These are phyloP conservation scores for Drosophila nigritarsus DNA, from an alignment of 2,888 invertebrate genomes.

Conservation along the genomic window DNA sequence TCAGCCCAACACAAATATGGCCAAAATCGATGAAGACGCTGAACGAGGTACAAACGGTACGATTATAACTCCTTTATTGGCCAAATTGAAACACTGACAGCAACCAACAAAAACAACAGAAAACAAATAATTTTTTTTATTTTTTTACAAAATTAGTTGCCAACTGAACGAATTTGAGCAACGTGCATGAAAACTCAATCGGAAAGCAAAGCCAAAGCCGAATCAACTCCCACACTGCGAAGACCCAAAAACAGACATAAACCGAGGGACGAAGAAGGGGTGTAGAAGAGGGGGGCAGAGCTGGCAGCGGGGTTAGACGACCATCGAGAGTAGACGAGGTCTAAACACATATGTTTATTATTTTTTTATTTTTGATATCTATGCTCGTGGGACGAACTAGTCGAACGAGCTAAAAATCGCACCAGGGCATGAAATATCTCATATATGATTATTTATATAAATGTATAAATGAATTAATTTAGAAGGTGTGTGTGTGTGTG, in stretches of 20 bases:
- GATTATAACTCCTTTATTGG: slow-evolving; percentile 48
- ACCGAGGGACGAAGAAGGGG: slow-evolving; percentile 10
- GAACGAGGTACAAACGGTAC: slow-evolving; percentile 44
- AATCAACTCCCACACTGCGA: slow-evolving; percentile 62
- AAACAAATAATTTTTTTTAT: slow-evolving; percentile 1
- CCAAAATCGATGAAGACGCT: slow-evolving; percentile 64
- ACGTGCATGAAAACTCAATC: slow-evolving; percentile 64
- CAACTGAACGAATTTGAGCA: slow-evolving; percentile 61
- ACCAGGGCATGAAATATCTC: slow-evolving; percentile 70
- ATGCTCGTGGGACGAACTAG: slow-evolving; percentile 76
- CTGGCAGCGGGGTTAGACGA: slow-evolving; percentile 2
- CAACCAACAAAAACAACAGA: slow-evolving; percentile 23
- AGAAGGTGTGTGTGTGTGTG: slow-evolving; percentile 11
- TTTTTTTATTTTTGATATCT: slow-evolving; percentile 35
- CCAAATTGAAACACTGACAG: slow-evolving; percentile 48
- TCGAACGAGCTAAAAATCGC: slow-evolving; percentile 74
- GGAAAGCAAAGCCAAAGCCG: slow-evolving; percentile 51
- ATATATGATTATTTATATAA: slow-evolving; percentile 35
- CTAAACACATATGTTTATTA: slow-evolving; percentile 55
- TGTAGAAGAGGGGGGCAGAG: background rate
- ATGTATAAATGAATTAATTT: slow-evolving; percentile 30
- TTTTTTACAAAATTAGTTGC: slow-evolving; percentile 44
- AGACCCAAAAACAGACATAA: slow-evolving; percentile 51
- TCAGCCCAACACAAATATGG: slow-evolving; percentile 58
- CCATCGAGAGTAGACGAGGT: slow-evolving; percentile 49